Conservation (phyloP, 2,888 invertebrate genomes). For the Dolichomitus sp. region DNA sequence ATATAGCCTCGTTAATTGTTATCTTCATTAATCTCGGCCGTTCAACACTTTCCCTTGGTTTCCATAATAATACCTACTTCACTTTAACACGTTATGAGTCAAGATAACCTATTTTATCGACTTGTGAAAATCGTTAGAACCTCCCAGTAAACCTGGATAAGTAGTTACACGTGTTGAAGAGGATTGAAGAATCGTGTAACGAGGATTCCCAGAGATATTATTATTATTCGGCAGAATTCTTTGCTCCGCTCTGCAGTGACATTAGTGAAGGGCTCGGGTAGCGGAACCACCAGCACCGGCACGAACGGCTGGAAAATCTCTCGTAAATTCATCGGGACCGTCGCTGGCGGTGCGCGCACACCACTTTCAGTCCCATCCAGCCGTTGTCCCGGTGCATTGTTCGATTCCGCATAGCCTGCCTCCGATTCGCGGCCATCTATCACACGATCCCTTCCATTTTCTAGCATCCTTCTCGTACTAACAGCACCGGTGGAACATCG, state of each 20-base stretch:
- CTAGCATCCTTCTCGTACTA: constrained; percentile 15
- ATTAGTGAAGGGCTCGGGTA: constrained; percentile 12
- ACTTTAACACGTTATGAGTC: constrained; percentile 23
- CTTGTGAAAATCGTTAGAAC: constrained; percentile 5
- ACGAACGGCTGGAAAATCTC: constrained; percentile 47
- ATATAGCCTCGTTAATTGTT: constrained; percentile 55
- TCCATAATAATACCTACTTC: constrained; percentile 43
- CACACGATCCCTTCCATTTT: constrained; percentile 64
- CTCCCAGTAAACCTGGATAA: constrained; percentile 3
- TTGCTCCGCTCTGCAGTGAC: constrained; percentile 1
- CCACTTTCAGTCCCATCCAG: constrained; percentile 65
- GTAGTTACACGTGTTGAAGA: constrained; percentile 12
- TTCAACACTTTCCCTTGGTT: constrained; percentile 49
- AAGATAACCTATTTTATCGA: constrained; percentile 21
- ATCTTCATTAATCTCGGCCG: constrained; percentile 58
- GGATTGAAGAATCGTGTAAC: background rate
- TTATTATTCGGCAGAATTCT: background rate
- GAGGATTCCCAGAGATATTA: background rate
- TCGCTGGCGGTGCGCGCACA: constrained; percentile 56
- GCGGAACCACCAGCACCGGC: background rate
- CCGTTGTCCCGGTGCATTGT: constrained; percentile 66
- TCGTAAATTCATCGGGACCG: constrained; percentile 65
- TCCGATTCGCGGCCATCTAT: constrained; percentile 63
- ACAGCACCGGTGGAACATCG: background rate
- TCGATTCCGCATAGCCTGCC: constrained; percentile 64